Evolutionary conservation across 2,888 invertebrate species (phyloP).

Genomic region (Athrips mouffetella): DNA sequence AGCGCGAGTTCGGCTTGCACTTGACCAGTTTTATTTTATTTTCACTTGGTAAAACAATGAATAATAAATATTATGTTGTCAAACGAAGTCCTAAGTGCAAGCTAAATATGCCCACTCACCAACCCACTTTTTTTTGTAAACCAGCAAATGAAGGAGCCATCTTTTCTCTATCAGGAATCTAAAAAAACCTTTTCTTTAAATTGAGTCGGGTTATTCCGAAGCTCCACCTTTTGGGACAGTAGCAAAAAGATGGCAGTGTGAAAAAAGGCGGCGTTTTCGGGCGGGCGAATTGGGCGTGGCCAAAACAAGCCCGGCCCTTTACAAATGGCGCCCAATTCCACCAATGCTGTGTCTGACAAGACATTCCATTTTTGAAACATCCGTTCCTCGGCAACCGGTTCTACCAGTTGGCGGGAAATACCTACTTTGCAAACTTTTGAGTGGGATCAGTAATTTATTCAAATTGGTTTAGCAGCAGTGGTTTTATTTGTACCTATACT

Average conservation of each 20-base stretch:
- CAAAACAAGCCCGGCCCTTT: conserved; percentile 54
- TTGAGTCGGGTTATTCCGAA: conserved; percentile 38
- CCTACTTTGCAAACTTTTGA: not conserved
- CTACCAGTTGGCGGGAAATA: conserved; percentile 16
- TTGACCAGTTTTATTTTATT: too few species aligned
- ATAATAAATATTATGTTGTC: too few species aligned
- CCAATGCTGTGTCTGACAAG: conserved; percentile 55
- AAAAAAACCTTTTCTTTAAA: conserved; percentile 13
- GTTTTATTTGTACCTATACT: not conserved
- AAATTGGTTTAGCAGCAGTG: not conserved
- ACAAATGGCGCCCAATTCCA: conserved; percentile 71
- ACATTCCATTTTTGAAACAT: conserved; percentile 40
- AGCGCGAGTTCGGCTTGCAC: too few species aligned
- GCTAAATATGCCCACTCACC: too few species aligned
- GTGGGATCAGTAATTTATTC: not conserved
- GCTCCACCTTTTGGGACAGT: conserved; percentile 39
- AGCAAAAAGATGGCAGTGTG: conserved; percentile 41
- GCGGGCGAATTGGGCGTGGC: conserved; percentile 56
- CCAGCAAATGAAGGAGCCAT: not conserved
- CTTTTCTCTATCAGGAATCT: not conserved
- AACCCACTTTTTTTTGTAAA: too few species aligned
- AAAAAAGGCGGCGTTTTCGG: conserved; percentile 57
- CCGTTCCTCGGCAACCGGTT: conserved; percentile 29
- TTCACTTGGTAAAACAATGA: too few species aligned
- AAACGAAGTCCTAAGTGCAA: too few species aligned